Conservation (phyloP, 2,113 vertebrate species). For the Colius striatus region DNA sequence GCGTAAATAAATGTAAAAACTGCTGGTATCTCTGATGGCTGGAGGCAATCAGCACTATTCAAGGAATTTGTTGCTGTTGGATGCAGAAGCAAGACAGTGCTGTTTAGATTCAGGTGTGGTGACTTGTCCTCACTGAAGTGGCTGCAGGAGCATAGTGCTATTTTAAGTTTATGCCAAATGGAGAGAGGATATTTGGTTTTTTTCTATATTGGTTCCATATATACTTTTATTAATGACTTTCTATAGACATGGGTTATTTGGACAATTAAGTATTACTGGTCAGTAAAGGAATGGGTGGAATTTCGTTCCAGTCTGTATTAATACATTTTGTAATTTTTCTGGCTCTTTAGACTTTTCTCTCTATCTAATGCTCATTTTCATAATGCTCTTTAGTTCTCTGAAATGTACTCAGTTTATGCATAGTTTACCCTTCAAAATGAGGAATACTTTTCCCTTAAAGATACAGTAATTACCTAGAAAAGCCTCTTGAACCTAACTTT, state of each 20-base stretch:
- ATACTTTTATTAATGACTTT: background rate
- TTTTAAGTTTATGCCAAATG: background rate
- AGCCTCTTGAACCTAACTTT: accelerated
- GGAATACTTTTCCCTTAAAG: background rate
- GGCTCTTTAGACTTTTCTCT: background rate
- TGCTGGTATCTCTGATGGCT: background rate
- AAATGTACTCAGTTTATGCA: background rate
- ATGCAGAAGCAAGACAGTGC: background rate
- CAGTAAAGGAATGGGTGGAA: accelerated
- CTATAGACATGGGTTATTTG: background rate
- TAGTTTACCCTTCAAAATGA: background rate
- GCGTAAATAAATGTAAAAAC: background rate
- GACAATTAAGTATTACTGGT: background rate
- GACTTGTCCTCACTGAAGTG: background rate
- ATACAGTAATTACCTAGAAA: background rate
- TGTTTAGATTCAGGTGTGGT: background rate
- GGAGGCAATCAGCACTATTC: background rate
- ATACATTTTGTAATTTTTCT: background rate
- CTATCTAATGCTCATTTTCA: background rate
- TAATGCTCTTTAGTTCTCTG: background rate
- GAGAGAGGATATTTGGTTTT: background rate
- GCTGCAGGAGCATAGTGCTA: accelerated
- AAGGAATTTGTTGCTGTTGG: accelerated
- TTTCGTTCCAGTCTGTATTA: background rate
- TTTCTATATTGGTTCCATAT: accelerated